Percentiles rank a stretch among this genome's conserved stretches.
Conservation (phyloP, 2,888 invertebrate genomes). For the Noctua comes region DNA sequence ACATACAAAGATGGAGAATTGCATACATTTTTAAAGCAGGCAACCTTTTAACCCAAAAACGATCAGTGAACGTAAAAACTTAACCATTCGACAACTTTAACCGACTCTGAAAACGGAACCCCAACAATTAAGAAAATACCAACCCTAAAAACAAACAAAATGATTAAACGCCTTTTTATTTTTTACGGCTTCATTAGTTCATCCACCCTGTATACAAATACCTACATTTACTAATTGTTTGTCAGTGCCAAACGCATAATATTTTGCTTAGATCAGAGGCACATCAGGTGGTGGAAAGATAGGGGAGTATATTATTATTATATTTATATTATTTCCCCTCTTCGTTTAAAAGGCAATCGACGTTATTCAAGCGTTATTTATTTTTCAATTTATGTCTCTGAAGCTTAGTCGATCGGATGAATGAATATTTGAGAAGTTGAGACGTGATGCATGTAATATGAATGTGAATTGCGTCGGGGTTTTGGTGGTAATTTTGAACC, state of each 20-base stretch:
- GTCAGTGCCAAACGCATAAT: slow-evolving; percentile 75
- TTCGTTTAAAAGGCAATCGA: slow-evolving; percentile 65
- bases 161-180: not conserved
- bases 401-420: slow-evolving; percentile 18
- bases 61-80: not conserved
- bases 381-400: slow-evolving; percentile 57
- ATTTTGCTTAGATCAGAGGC: slow-evolving; percentile 80
- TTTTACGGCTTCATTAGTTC: not conserved
- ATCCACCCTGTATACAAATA: slow-evolving; percentile 46
- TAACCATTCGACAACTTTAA: not conserved
- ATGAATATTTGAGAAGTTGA: slow-evolving; percentile 28
- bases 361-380: slow-evolving; percentile 55
- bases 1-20: not conserved
- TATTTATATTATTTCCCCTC: slow-evolving; percentile 65
- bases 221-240: slow-evolving; percentile 76
- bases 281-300: slow-evolving; percentile 75
- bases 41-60: not conserved
- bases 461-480: not conserved
- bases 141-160: slow-evolving; percentile 4
- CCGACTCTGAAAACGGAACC: not conserved
- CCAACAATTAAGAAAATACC: not conserved
- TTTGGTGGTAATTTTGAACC: not conserved
- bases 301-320: slow-evolving; percentile 67
- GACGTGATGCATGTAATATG: slow-evolving; percentile 3
- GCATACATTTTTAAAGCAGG: not conserved